Evolutionary conservation across 30 jellyfish, hydroid and myxozoan genomes (phyloP).

Genomic region (Hydractinia echinata): DNA sequence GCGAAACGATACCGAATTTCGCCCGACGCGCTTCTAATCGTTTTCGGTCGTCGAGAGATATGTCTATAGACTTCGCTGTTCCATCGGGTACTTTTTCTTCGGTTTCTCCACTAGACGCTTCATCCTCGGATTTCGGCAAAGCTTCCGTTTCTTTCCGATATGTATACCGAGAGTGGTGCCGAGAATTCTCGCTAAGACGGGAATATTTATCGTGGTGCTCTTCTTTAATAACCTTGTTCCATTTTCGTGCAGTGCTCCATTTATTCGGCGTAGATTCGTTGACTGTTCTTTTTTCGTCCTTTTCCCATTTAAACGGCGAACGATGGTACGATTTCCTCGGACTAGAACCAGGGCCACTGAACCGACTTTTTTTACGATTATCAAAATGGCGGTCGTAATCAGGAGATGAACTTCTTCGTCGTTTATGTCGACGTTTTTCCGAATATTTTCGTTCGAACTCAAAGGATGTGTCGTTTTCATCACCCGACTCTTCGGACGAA

Average conservation of each 20-base stretch:
- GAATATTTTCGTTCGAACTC: not conserved
- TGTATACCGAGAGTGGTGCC: no score
- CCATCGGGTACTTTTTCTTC: not conserved
- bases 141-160: not conserved
- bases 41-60: constrained; percentile 20
- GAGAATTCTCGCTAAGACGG: no score
- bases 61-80: constrained; percentile 29
- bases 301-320: constrained; percentile 6
- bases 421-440: not conserved
- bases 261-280: not conserved
- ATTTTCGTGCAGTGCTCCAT: not conserved
- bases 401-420: not conserved
- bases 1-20: constrained; percentile 12
- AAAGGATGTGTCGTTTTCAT: not conserved
- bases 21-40: constrained; percentile 28
- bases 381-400: not conserved
- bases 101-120: not conserved
- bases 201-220: not conserved
- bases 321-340: not conserved
- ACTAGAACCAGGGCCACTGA: not conserved
- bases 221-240: not conserved
- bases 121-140: not conserved
- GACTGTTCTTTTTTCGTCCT: not conserved
- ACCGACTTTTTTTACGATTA: not conserved
- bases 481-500: constrained; percentile 19